Conservation (phyloP, 2,888 invertebrate species). For the Standfussiana lucernea region DNA sequence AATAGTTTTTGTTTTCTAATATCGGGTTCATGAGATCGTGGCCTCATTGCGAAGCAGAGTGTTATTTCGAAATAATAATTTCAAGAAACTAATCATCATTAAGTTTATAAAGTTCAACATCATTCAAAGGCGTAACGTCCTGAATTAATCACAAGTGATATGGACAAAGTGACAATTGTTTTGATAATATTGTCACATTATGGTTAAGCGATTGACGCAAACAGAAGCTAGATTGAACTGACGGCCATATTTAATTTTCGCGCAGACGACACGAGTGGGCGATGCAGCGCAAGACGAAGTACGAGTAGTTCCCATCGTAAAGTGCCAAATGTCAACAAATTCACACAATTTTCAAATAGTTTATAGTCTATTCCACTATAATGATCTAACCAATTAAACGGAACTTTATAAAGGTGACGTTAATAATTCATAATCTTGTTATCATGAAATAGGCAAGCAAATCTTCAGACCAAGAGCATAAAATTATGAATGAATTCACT, state of each 20-base stretch:
- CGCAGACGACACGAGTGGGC: conserved; percentile 36
- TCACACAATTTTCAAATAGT: conserved; percentile 46
- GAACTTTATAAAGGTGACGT: not conserved
- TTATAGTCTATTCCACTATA: conserved; percentile 29
- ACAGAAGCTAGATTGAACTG: conserved; percentile 43
- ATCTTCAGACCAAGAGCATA: not conserved
- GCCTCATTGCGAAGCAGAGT: conserved; percentile 17
- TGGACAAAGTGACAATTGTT: conserved; percentile 48
- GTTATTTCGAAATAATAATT: conserved; percentile 52
- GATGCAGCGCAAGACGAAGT: conserved; percentile 30
- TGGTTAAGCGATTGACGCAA: conserved; percentile 51
- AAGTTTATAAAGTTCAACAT: conserved; percentile 46
- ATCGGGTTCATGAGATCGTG: conserved; percentile 25
- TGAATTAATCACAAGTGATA: conserved; percentile 36
- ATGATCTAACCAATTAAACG: conserved; percentile 10
- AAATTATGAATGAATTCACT: conserved; percentile 46
- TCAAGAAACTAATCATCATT: conserved; percentile 42
- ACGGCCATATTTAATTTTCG: conserved; percentile 39
- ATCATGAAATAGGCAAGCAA: not conserved
- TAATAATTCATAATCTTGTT: conserved; percentile 4
- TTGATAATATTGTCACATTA: conserved; percentile 53
- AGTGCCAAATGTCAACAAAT: conserved; percentile 58
- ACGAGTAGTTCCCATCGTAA: conserved; percentile 42
- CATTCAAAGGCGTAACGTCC: conserved; percentile 33
- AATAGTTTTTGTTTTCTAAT: conserved; percentile 4